Conservation (phyloP, 2,113 vertebrate genomes). For the Chloroceryle aenea region DNA sequence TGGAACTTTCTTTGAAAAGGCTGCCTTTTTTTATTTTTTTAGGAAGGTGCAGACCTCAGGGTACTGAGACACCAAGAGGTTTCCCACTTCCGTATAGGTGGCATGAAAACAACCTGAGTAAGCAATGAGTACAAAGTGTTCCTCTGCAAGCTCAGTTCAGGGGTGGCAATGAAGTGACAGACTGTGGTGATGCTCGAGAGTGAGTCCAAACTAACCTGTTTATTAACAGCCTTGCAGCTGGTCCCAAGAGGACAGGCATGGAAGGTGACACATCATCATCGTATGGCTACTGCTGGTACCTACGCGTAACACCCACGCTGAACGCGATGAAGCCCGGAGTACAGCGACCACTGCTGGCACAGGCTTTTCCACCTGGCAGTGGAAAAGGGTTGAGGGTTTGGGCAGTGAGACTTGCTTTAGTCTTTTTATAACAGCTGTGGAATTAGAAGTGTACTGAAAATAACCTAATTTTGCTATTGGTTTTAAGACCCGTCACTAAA, state of each 20-base stretch:
- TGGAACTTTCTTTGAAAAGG: background rate
- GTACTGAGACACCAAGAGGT: fast-evolving
- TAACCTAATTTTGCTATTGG: background rate
- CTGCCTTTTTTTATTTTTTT: background rate
- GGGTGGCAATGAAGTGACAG: background rate
- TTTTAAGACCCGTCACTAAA: background rate
- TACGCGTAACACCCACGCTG: fast-evolving
- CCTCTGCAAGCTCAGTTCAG: background rate
- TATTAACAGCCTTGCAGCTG: background rate
- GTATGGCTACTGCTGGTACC: background rate
- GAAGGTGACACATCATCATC: background rate
- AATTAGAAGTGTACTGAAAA: background rate
- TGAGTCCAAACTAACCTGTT: background rate
- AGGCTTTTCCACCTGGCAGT: background rate
- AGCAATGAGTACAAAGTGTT: background rate
- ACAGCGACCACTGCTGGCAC: background rate
- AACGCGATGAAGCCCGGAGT: fast-evolving
- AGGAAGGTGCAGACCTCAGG: background rate
- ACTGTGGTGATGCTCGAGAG: background rate
- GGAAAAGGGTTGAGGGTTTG: background rate
- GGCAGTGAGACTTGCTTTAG: background rate
- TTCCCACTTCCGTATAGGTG: background rate
- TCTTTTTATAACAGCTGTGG: background rate
- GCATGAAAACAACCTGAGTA: background rate
- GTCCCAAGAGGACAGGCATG: too few relatives aligned